These are phyloP conservation scores for Bothrops alternatus DNA, from an alignment of 2,797 vertebrate genomes.

Conservation along the genomic window DNA sequence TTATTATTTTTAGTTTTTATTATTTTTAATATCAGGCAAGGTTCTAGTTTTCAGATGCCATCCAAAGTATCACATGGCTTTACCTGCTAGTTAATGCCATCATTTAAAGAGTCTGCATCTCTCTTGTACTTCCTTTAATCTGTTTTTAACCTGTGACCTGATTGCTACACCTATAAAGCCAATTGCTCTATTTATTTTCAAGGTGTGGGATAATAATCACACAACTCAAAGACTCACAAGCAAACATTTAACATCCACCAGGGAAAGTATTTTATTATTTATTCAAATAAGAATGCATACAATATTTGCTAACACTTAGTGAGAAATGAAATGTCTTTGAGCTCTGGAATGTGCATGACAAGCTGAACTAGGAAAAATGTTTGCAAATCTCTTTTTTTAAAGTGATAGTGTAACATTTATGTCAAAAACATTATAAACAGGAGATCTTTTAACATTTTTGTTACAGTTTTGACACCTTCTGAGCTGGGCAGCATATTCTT, in stretches of 20 bases:
- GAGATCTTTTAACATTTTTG: not conserved
- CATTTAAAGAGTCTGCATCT: not conserved
- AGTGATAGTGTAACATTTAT: not conserved
- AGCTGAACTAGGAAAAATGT: not conserved
- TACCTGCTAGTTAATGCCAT: not conserved
- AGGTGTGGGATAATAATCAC: not conserved
- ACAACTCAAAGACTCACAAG: not conserved
- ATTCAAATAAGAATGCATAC: not conserved
- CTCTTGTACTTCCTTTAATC: not conserved
- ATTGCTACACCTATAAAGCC: not conserved
- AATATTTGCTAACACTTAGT: conserved; percentile 10
- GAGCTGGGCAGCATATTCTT: not conserved
- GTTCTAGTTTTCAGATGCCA: not conserved
- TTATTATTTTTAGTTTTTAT: not conserved
- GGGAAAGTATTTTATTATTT: not conserved
- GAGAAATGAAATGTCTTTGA: conserved; percentile 4
- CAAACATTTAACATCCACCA: conserved; percentile 15
- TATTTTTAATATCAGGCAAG: not conserved
- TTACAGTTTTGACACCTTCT: not conserved
- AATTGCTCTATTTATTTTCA: conserved; percentile 25
- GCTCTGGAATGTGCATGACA: conserved; percentile 2
- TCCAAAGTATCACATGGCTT: not conserved
- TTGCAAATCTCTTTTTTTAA: not conserved
- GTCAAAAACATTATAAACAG: not conserved
- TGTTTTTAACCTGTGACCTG: conserved; percentile 1